These are phyloP conservation scores for Xenopus laevis DNA, from an alignment of 2,113 vertebrate genomes.

Conservation along the genomic window DNA sequence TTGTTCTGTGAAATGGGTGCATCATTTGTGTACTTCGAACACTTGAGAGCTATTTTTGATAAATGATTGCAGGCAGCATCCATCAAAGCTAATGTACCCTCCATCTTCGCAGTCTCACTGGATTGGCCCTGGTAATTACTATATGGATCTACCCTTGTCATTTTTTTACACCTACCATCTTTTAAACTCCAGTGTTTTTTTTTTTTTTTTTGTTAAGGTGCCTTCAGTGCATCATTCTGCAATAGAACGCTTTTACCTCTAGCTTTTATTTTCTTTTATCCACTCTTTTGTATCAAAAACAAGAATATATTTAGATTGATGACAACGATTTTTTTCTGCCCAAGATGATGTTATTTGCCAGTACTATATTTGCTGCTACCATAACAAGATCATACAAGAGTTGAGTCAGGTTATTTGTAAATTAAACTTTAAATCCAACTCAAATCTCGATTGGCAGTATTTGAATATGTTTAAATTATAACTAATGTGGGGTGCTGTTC, in stretches of 20 bases:
- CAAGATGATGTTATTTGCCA: too few relatives aligned
- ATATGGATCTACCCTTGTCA: constrained; percentile 58
- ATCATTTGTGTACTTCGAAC: constrained; percentile 11
- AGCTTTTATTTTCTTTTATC: not conserved
- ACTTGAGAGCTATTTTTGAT: constrained; percentile 43
- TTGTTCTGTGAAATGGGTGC: constrained; percentile 6
- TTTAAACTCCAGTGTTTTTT: not conserved
- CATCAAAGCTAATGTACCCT: constrained; percentile 38
- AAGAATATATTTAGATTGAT: not conserved
- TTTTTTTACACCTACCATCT: constrained; percentile 61
- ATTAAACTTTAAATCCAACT: too few relatives aligned
- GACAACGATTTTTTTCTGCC: too few relatives aligned
- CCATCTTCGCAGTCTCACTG: not conserved
- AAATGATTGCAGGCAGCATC: constrained; percentile 30
- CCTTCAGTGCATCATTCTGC: not conserved
- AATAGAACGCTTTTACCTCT: not conserved
- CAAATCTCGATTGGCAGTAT: too few relatives aligned
- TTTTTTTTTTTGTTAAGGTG: not conserved
- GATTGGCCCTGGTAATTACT: constrained; percentile 28
- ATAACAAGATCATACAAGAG: too few relatives aligned
- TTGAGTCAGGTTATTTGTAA: too few relatives aligned
- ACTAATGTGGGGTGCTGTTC: too few relatives aligned
- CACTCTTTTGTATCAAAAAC: not conserved
- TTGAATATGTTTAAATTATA: too few relatives aligned
- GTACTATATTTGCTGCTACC: too few relatives aligned